Evolutionary conservation across 1,140 invertebrate genomes (phyloP), one percentile per base, ranked within the genome.

Genomic region (Trissolcus basalis): DNA sequence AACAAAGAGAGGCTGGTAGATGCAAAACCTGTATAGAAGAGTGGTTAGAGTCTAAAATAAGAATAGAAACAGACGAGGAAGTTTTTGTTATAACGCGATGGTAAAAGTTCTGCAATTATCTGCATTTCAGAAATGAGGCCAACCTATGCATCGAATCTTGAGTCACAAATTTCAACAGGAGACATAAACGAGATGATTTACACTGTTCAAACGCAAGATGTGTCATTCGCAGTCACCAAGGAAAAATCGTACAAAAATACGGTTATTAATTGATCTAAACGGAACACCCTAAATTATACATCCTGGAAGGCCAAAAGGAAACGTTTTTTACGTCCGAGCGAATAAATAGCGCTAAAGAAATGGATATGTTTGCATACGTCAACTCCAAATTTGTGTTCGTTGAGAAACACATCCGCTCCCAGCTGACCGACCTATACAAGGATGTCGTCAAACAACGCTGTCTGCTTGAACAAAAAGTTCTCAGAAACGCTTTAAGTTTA

Each of bases 311-410:
- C 4, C 4, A 3, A 6, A 47, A 47, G n/a, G 44, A 11, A 4
- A 6, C 44, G 6, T 47, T 47, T 47, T 47, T 47, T 14, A 47
- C 44, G 14, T 16, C 15, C 12, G 2, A n/a, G n/a, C n/a, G n/a
- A n/a, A n/a, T n/a, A n/a, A n/a, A n/a, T n/a, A n/a, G n/a, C n/a
- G n/a, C n/a, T 4, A 32, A 36, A 33, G 39, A 71, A 12, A 19
- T 61, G 39, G 58, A 61, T 44, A 14, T 68, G 2, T 59, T 53
- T 27, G 19, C 59, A 0, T 74, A 78, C 39, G 41, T 78, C 11
- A 78, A 78, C 50, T 73, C 75, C 0, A 77, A 77, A 63, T 77
- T 73, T 16, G 51, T 77, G 8, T 77, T 72, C 54, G 59, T 63
- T n/a, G n/a, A n/a, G n/a, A n/a, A n/a, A n/a, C n/a, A n/a, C n/a